Evolutionary conservation across 2,888 invertebrate genomes (phyloP).

Genomic region (Conchocele bisecta): DNA sequence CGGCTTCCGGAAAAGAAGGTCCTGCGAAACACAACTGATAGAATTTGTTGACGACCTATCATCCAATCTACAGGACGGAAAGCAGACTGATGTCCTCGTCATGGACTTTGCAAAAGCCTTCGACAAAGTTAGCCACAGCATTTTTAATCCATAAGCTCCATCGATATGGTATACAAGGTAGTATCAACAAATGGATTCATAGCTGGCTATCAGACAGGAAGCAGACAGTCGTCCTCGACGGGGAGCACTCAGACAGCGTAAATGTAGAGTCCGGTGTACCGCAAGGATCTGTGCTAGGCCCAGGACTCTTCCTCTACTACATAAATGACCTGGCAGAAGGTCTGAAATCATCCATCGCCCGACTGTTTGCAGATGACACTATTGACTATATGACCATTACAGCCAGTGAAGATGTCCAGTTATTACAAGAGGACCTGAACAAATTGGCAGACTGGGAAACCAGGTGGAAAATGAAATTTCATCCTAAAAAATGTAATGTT

Average conservation of each 20-base stretch:
- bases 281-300: constrained; percentile 18
- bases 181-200: constrained; percentile 11
- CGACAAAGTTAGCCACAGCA: too few species aligned
- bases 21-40: constrained; percentile 3
- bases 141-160: constrained; percentile 12
- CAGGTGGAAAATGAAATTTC: constrained; percentile 8
- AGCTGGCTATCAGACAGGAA: constrained; percentile 14
- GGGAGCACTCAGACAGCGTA: constrained; percentile 15
- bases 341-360: background rate
- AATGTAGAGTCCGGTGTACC: too few species aligned
- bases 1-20: constrained; percentile 2
- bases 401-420: background rate
- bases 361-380: constrained; percentile 28
- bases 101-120: constrained; percentile 12
- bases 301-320: constrained; percentile 12
- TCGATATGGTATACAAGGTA: constrained; percentile 27
- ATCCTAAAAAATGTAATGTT: constrained; percentile 16
- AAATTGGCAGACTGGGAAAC: background rate
- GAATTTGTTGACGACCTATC: constrained; percentile 4
- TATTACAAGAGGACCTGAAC: constrained; percentile 7
- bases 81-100: background rate
- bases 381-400: constrained; percentile 11
- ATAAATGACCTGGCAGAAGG: constrained; percentile 20
- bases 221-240: constrained; percentile 31
- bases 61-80: background rate